Conservation (phyloP, 2,113 vertebrate genomes). For the Nycticryphes semicollaris region DNA sequence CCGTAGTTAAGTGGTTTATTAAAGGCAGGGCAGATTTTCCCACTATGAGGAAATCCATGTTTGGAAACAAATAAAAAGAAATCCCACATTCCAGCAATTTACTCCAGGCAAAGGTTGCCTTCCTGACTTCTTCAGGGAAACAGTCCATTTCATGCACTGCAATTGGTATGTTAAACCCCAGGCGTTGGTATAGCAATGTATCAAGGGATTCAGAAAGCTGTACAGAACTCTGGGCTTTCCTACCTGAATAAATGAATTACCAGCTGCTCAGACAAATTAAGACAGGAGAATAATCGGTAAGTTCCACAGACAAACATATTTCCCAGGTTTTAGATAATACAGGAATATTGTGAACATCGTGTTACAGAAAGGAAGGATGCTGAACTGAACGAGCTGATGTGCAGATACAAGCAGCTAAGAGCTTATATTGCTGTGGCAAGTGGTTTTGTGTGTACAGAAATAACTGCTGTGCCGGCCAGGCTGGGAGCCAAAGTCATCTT, state of each 20-base stretch:
- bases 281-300: neutral
- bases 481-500: constrained; percentile 20
- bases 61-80: neutral
- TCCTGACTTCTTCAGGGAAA: neutral
- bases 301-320: neutral
- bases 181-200: neutral
- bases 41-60: neutral
- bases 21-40: neutral
- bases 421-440: constrained; percentile 1
- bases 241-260: neutral
- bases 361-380: neutral
- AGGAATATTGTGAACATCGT: neutral
- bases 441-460: neutral
- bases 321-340: neutral
- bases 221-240: neutral
- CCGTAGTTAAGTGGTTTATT: neutral
- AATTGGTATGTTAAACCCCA: neutral
- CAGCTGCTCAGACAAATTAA: neutral
- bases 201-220: neutral
- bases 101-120: neutral
- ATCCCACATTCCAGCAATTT: neutral
- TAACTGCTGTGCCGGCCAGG: constrained; percentile 36
- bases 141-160: neutral
- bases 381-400: neutral
- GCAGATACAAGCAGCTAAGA: neutral